Evolutionary conservation across 2,797 vertebrate genomes (phyloP), one percentile per base, ranked within the genome.

Genomic region (Orestias chungarensis): DNA sequence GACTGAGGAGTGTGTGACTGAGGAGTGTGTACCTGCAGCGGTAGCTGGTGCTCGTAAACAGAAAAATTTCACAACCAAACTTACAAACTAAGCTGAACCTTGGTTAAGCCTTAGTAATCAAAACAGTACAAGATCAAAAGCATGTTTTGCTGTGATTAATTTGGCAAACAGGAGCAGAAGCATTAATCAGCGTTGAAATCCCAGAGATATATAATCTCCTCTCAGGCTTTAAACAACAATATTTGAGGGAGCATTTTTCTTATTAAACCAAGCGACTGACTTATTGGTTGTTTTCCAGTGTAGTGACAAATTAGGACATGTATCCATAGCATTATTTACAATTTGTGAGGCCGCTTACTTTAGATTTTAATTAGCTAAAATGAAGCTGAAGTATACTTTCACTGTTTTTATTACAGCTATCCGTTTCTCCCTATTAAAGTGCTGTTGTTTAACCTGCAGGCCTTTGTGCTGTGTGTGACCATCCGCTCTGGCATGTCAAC

Each of bases 1-100:
- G 83, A 91, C 83, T 78, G 66, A 72, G 50, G 76, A 87, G 29
- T 54, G 72, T 66, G 78, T 82, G 80, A 80, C 67, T 84, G 83
- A n/a, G 50, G 76, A 87, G 29, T 54, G 72, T 66, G 78, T 82
- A 80, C 82, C 67, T 84, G 83, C 75, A 83, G 66, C n/a, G 65
- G 80, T 80, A 68, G 74, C 69, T 77, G 14, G 61, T 74, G 70
- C 77, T 70, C 46, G 9, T 68, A 66, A 85, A 79, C 74, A 81
- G 33, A 66, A 25, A 29, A 65, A 54, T 54, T 27, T 76, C 71
- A 54, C 17, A 57, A n/a, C 2, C 14, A 38, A 7, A 46, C 35
- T 49, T 1, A 29, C 17, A 71, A 64, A 31, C 18, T 52, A 18
- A 29, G 33, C 3, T 9, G 29, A 14, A 61, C 68, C 35, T 66